Evolutionary conservation across 2,888 invertebrate species (phyloP), one percentile per base, ranked within the genome.

Genomic region (Epirrhoe tristata): DNA sequence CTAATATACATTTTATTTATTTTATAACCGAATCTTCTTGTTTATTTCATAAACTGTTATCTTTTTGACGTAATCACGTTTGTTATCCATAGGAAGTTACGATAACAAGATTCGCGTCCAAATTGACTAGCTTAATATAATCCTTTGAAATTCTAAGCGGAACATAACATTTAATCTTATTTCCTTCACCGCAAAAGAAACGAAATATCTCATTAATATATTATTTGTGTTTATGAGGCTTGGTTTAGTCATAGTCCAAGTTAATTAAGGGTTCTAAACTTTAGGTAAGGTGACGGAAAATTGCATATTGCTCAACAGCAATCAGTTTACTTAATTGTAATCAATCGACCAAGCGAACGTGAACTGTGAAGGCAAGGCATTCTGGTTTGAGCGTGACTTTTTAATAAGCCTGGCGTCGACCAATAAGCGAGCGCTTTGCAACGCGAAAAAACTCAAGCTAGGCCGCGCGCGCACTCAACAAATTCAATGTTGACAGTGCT

Each of bases 121-220:
- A 81, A 84, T 58, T 81, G 76, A 80, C 78, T 78, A 77, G 77
- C 76, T 72, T n/a, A n/a, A n/a, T 79, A 73, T 84, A 87, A 88
- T 88, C 86, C 88, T 84, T 88, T 90, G 88, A 82, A 80, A 77
- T 79, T 77, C 78, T 76, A 82, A 77, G 80, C 77, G 75, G 79
- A 78, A 82, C 85, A 84, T 66, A 55, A 51, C 16, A 63, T 82
- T 85, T 84, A 83, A 83, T 85, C 76, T 78, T 83, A 83, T 88
- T 89, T 90, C 85, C 88, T 90, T 89, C 82, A 88, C 86, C 86
- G 85, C 72, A 80, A 80, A 80, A 76, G 69, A 78, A 81, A 78
- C 77, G 50, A 32, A 76, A 56, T n/a, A 8, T 36, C 12, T 59
- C 14, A 52, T 39, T 52, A 59, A 52, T 52, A 52, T 69, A 71